Percentiles rank a stretch among this genome's conserved stretches.
Conservation (phyloP, 2,797 vertebrate species). For the Corythornis leucogaster region DNA sequence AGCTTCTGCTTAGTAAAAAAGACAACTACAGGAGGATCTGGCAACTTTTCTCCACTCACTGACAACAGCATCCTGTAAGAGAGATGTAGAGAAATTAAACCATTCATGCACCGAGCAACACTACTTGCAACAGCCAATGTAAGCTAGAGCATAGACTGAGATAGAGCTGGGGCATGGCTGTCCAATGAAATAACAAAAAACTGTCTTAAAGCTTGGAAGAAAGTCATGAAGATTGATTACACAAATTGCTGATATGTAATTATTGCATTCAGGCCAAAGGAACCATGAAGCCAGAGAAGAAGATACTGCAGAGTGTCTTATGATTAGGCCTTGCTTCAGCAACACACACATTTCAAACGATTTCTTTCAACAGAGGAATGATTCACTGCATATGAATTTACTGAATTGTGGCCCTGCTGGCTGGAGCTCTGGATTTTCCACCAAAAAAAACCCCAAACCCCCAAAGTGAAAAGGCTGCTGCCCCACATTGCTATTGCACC, state of each 20-base stretch:
- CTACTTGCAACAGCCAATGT: conserved; percentile 55
- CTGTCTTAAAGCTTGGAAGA: conserved; percentile 16
- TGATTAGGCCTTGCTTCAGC: conserved; percentile 37
- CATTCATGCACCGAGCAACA: conserved; percentile 10
- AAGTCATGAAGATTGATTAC: conserved; percentile 29
- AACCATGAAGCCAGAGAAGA: conserved; percentile 46
- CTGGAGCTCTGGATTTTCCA: background rate
- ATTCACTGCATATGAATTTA: background rate
- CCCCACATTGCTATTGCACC: background rate
- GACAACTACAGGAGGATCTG: background rate
- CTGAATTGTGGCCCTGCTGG: background rate
- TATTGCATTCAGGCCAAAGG: conserved; percentile 10
- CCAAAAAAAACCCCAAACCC: background rate
- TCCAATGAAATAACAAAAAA: background rate
- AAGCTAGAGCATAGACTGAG: conserved; percentile 33
- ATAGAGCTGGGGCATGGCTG: background rate
- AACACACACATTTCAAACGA: background rate
- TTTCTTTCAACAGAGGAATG: background rate
- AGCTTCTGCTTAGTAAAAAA: background rate
- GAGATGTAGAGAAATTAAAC: conserved; percentile 24
- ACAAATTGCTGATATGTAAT: conserved; percentile 29
- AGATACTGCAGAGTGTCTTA: conserved; percentile 16
- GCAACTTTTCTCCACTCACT: conserved; percentile 24
- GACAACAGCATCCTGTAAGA: conserved; percentile 38
- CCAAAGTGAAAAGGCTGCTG: background rate